Conservation (phyloP, 2,113 vertebrate species). For the Nanorana parkeri region DNA sequence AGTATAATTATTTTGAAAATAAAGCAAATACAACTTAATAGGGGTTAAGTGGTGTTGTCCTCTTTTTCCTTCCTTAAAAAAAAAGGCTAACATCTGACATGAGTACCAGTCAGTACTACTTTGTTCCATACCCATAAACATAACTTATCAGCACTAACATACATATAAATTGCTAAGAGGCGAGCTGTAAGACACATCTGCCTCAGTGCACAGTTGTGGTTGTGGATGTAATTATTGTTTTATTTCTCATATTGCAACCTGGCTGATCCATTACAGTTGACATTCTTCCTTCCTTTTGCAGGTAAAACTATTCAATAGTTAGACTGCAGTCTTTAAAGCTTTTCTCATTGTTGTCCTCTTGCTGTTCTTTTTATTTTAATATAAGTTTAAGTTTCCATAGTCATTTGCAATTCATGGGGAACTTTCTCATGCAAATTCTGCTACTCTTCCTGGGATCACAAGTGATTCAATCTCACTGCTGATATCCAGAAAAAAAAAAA, state of each 20-base stretch:
- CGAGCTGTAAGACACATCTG: too few relatives aligned
- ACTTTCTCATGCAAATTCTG: slow-evolving; percentile 53
- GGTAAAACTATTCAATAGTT: neutral
- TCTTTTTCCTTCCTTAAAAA: too few relatives aligned
- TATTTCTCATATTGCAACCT: neutral
- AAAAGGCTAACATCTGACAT: too few relatives aligned
- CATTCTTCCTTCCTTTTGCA: neutral
- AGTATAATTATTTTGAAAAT: too few relatives aligned
- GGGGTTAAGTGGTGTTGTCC: too few relatives aligned
- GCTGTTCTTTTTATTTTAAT: slow-evolving; percentile 40
- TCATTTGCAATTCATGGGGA: slow-evolving; percentile 56
- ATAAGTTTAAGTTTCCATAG: slow-evolving; percentile 27
- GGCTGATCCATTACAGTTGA: neutral
- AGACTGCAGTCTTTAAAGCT: slow-evolving; percentile 29
- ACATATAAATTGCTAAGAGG: too few relatives aligned
- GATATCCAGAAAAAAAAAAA: slow-evolving; percentile 30
- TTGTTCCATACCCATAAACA: too few relatives aligned
- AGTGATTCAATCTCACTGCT: slow-evolving; percentile 44
- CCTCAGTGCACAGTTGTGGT: too few relatives aligned
- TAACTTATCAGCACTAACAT: too few relatives aligned
- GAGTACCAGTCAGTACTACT: too few relatives aligned
- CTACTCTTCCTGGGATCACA: slow-evolving; percentile 39
- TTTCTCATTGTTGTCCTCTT: slow-evolving; percentile 25
- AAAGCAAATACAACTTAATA: too few relatives aligned
- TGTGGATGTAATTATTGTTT: neutral